phyloP scores from a whole-genome alignment of 2,888 invertebrate genomes.

The Spicauda simplicius region DNA sequence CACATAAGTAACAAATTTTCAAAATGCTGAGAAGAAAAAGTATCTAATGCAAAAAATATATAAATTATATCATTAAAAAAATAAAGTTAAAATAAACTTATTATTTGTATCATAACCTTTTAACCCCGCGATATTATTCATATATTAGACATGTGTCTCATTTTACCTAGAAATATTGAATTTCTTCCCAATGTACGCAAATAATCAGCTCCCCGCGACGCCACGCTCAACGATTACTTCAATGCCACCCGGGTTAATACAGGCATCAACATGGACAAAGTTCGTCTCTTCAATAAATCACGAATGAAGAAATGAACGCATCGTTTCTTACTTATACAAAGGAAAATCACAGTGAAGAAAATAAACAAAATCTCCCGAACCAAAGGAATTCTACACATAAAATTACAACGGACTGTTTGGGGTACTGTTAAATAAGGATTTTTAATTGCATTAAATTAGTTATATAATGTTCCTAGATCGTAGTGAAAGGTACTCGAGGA shows the following conservation, averaged over 20 bases:
- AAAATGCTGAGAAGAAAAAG: too few relatives aligned
- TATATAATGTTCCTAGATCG: background rate
- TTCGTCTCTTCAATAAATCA: slow-evolving; percentile 12
- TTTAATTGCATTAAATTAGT: background rate
- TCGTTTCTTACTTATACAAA: background rate
- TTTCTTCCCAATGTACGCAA: background rate
- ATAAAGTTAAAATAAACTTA: too few relatives aligned
- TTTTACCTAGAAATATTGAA: background rate
- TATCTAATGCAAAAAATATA: too few relatives aligned
- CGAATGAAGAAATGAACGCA: background rate
- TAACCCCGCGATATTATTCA: too few relatives aligned
- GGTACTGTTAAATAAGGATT: background rate
- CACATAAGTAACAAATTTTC: too few relatives aligned
- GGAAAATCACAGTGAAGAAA: background rate
- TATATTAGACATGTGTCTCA: too few relatives aligned
- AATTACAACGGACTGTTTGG: background rate
- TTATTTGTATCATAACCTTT: too few relatives aligned
- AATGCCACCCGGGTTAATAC: background rate
- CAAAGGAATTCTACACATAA: background rate
- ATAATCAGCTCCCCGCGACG: background rate
- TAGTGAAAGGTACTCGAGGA: background rate
- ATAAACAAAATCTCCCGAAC: background rate
- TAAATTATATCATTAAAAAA: too few relatives aligned
- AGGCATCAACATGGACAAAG: slow-evolving; percentile 11
- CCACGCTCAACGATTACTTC: background rate